Conservation (phyloP, 2,888 invertebrate genomes). For the Artemia sp. region DNA sequence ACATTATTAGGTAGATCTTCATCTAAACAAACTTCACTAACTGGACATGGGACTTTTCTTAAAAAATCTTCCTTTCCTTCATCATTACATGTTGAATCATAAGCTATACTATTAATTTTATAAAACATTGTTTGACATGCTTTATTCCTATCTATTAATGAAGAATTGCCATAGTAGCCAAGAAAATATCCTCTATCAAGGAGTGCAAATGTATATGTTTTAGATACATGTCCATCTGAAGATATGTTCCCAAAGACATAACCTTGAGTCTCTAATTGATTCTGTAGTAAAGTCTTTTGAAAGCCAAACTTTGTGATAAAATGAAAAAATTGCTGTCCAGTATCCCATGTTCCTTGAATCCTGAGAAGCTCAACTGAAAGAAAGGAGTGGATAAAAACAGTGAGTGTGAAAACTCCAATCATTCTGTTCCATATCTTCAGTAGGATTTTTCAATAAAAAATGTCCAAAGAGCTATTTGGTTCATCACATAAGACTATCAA, state of each 20-base stretch:
- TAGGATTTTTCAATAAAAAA: too few species aligned
- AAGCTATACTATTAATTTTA: conserved; percentile 60
- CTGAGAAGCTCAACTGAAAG: background rate
- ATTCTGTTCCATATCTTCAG: too few species aligned
- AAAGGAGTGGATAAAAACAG: too few species aligned
- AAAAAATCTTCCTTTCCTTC: conserved; percentile 59
- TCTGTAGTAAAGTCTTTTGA: conserved; percentile 78
- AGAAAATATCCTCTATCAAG: conserved; percentile 72
- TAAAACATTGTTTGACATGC: conserved; percentile 77
- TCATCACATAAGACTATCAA: too few species aligned
- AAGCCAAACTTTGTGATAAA: conserved; percentile 90
- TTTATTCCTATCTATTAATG: conserved; percentile 43
- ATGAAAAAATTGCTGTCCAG: conserved; percentile 54
- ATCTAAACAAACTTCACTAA: conserved; percentile 57
- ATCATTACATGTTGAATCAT: conserved; percentile 62
- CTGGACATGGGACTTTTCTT: conserved; percentile 65
- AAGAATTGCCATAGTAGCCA: conserved; percentile 68
- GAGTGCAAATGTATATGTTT: conserved; percentile 66
- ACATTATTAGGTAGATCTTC: conserved; percentile 73
- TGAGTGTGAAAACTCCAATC: too few species aligned
- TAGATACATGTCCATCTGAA: conserved; percentile 41
- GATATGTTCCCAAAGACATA: conserved; percentile 93
- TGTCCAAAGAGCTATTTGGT: too few species aligned
- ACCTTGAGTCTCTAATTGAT: conserved; percentile 68
- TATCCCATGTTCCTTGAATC: conserved; percentile 38